Base-by-base conservation (phyloP, 2,888 invertebrate genomes). In the Polymixis flavicincta region DNA sequence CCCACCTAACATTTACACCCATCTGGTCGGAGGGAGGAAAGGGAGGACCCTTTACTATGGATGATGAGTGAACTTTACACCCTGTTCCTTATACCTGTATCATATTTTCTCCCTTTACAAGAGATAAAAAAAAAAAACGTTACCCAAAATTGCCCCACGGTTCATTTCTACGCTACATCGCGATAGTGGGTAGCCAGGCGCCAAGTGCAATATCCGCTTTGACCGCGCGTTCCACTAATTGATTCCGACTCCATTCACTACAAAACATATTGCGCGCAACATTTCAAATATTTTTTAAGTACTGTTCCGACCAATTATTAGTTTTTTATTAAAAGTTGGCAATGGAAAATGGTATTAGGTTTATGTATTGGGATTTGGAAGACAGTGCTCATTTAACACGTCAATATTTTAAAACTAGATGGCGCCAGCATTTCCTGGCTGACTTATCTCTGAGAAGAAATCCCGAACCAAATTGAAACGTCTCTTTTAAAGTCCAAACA, bases 191-290 rank as follows among this genome's bases (percentile, higher is more conserved):
- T 76, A 70, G 76, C 71, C 68, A 75, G 78, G 82, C 85, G 82
- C 83, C 82, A 80, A 84, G 77, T 82, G 87, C 92, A 92, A 92
- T 91, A 92, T 91, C 90, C 91, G 90, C 83, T 78, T 76, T 83
- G 85, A 88, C 89, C 89, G 82, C 86, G 84, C 87, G 83, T 86
- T 85, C 85, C 85, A 87, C 90, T 92, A 92, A 93, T 93, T 92
- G 92, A 90, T 92, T 90, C 89, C 89, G 88, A 85, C 78, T 87
- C 85, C 76, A 85, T 85, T 85, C 86, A 82, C 77, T 82, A 82
- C 78, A 82, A 85, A 88, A 88, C 78, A 83, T 73, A 84, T 83
- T 80, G 82, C 80, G 63, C 42, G 42, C 66, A 45, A 63, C 48
- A 67, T 73, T 73, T 60, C 54, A 82, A 70, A 76, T 71, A 60